Evolutionary conservation across 2,888 invertebrate species (phyloP), one percentile per base, ranked within the genome.

Genomic region (Campopleginae sp.): DNA sequence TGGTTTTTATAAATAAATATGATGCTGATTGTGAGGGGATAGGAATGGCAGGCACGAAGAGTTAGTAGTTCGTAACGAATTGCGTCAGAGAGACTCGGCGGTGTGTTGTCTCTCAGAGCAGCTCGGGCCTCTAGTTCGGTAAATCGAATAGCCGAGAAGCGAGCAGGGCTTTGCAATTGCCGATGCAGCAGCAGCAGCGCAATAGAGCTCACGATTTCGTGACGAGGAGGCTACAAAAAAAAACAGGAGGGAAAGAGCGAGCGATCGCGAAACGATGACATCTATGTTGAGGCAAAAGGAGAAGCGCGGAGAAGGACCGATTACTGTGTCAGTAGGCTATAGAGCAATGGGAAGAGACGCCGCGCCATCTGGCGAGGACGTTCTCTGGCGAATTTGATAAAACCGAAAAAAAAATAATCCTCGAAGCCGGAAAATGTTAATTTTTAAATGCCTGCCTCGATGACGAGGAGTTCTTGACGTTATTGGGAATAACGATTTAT

Each of bases 351-450:
- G n/a, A n/a, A 38, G 6, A 89, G 86, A 90, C 89, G 82, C 87
- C 86, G 89, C 86, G 88, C 87, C 76, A 63, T 42, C 70, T 68
- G 27, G 38, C 54, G 46, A 54, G 42, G 58, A 38, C 75, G 68
- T 63, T 14, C 76, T 77, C 89, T 85, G 85, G 91, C 91, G 90
- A 92, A 92, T 92, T 92, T 90, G 90, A 90, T 87, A 81, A 70
- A 17, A 38, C 2, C 51, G 12, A 71, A 54, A 42, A 74, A 84
- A 31, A 31, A 31, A 31, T 3, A 31, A 31, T 31, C 31, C 31
- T 88, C 87, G 88, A 88, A 88, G 86, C 85, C 88, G 87, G 88
- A 74, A 80, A 82, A 63, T 38, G 38, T 33, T 1, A 42, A 14
- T n/a, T 33, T 66, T 0, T 74, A 4, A 3, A 27, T 77, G 14